phyloP scores from a whole-genome alignment of 2,797 vertebrate genomes.

The Anguilla obscura region DNA sequence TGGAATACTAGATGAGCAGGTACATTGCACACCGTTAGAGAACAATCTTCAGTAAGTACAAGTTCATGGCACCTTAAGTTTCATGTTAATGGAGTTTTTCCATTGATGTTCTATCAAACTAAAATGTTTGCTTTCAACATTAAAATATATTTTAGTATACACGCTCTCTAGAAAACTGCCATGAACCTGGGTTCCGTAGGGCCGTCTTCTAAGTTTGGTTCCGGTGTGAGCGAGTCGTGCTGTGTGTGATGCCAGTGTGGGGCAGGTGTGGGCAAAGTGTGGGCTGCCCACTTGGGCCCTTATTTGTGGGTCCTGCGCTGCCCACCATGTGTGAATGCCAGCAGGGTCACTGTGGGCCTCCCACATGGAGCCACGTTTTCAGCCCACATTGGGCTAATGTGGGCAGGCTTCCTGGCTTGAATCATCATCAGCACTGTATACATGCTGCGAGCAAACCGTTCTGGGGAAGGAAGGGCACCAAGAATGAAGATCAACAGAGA shows the following conservation, averaged over 20 bases:
- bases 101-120: neutral
- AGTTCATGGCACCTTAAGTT: too few relatives aligned
- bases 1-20: neutral
- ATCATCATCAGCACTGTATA: neutral
- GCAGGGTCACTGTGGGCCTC: neutral
- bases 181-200: neutral
- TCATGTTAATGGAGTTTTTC: too few relatives aligned
- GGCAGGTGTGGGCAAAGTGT: neutral
- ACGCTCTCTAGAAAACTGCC: neutral
- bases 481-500: neutral
- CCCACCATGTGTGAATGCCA: neutral
- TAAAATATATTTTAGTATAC: neutral
- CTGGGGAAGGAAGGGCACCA: neutral
- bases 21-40: neutral
- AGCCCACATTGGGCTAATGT: constrained; percentile 1
- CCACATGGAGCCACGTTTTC: neutral
- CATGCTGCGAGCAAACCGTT: neutral
- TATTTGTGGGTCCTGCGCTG: neutral
- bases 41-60: neutral
- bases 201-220: neutral
- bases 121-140: neutral
- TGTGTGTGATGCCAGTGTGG: neutral
- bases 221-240: neutral
- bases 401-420: constrained; percentile 1
- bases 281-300: constrained; percentile 1